Percentiles rank a stretch among this genome's conserved stretches.
phyloP scores from a whole-genome alignment of 2,113 vertebrate species.

The Erythrocercus mccallii region DNA sequence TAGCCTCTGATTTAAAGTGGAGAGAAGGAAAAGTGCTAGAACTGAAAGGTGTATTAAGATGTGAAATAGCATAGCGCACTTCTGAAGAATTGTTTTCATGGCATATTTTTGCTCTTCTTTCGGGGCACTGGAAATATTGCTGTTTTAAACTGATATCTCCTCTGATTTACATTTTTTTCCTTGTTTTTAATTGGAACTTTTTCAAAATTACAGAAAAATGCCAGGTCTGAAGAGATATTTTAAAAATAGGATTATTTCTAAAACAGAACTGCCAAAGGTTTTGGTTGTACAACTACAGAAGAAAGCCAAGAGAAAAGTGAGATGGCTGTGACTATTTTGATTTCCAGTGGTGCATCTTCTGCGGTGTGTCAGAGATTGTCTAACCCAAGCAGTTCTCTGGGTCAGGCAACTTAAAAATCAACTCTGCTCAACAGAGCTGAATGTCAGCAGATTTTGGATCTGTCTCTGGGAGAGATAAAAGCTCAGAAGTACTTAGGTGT shows the following conservation, averaged over 20 bases:
- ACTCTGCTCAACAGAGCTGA: neutral
- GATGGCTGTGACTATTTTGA: neutral
- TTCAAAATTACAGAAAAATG: neutral
- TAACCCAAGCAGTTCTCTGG: neutral
- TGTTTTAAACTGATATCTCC: neutral
- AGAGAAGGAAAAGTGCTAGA: neutral
- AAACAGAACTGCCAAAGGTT: neutral
- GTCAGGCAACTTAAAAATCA: neutral
- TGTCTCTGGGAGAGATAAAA: neutral
- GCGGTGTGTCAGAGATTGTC: neutral
- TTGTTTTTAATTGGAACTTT: neutral
- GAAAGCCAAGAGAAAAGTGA: neutral
- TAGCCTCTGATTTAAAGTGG: neutral
- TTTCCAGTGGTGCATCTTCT: neutral
- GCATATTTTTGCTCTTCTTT: neutral
- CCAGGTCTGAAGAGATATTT: neutral
- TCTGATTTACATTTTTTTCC: neutral
- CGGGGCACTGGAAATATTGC: neutral
- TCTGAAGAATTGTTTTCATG: neutral
- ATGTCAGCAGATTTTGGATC: neutral
- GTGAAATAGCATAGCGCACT: neutral
- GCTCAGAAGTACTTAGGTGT: neutral
- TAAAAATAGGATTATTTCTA: neutral
- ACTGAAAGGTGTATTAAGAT: neutral
- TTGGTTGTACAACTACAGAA: neutral